Evolutionary conservation across 1,140 invertebrate genomes (phyloP), one percentile per base, ranked within the genome.

Genomic region (Brachionus plicatilis): DNA sequence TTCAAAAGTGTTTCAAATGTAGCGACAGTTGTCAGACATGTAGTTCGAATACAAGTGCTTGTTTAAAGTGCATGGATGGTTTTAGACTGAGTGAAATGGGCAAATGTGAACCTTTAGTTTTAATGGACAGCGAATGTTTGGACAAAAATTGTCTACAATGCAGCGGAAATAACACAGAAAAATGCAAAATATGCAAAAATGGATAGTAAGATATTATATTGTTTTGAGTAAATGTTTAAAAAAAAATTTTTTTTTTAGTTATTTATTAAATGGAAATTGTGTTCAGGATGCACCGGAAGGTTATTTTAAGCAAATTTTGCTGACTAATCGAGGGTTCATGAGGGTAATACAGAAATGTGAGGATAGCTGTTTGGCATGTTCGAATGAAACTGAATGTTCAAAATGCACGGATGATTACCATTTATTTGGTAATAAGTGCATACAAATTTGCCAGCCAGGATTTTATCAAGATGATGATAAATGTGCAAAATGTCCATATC

Each of bases 1-100:
- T 82, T 45, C 50, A 82, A 65, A 60, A 11, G 11, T 82, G 79
- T 47, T 82, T 82, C 20, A 82, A 82, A 14, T 82, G 79, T 47
- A 43, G 37, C 41, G 50, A 43, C 9, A 82, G 20, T 24, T 82
- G 79, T 82, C 29, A 82, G 41, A 43, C 53, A 41, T 82, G 82
- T 72, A 29, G 20, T 45, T 41, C 27, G 9, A 65, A 37, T 80
- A 8, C 43, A n/a, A 80, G 37, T 65, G 33, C 43, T 20, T 83
- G 82, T 70, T 3, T 83, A 9, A 14, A 43, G 17, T 83, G 82
- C 37, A 17, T n/a, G 5, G n/a, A 29, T 70, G 65, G 47, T 1
- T 83, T 47, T 20, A 47, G 65, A 7, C 17, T 68, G 6, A 50
- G 50, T 50, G 72, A 76, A 37, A 14, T 24, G 14, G 43, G 43